A percentile compares a stretch with the other conserved stretches of the same genome.
These are phyloP conservation scores for Trogon surrucura DNA, from an alignment of 2,113 vertebrate genomes.

Conservation along the genomic window DNA sequence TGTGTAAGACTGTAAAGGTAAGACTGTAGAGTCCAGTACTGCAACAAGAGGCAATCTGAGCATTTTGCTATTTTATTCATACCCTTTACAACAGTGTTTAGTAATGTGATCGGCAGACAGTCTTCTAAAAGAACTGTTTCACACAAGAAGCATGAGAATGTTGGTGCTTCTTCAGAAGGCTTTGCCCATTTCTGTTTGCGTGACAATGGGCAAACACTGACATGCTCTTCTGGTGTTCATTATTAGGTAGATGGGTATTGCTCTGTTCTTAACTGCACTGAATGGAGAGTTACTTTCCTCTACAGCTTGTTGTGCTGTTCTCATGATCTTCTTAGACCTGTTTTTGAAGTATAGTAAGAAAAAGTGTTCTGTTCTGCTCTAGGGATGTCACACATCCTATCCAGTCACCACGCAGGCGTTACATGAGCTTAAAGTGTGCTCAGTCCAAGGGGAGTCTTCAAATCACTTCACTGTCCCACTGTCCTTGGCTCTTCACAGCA, in stretches of 20 bases:
- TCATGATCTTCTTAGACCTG: background rate
- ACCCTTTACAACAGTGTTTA: background rate
- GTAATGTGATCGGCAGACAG: background rate
- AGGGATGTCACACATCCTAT: background rate
- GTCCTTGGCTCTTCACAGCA: background rate
- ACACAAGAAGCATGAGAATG: background rate
- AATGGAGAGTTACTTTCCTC: background rate
- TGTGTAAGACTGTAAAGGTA: background rate
- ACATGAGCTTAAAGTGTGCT: background rate
- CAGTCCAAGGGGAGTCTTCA: background rate
- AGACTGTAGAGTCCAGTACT: background rate
- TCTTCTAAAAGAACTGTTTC: background rate
- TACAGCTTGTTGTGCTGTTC: background rate
- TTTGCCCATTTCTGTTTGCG: background rate
- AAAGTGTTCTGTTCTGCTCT: background rate
- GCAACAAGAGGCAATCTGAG: background rate
- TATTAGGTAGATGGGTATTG: background rate
- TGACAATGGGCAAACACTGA: background rate
- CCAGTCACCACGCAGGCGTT: background rate
- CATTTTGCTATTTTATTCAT: background rate
- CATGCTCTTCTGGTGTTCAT: background rate
- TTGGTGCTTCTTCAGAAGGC: background rate
- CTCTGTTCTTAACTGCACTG: background rate
- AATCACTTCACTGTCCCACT: background rate
- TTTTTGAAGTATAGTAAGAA: background rate